Conservation (phyloP, 2,113 vertebrate genomes). For the Tringa solitaria region DNA sequence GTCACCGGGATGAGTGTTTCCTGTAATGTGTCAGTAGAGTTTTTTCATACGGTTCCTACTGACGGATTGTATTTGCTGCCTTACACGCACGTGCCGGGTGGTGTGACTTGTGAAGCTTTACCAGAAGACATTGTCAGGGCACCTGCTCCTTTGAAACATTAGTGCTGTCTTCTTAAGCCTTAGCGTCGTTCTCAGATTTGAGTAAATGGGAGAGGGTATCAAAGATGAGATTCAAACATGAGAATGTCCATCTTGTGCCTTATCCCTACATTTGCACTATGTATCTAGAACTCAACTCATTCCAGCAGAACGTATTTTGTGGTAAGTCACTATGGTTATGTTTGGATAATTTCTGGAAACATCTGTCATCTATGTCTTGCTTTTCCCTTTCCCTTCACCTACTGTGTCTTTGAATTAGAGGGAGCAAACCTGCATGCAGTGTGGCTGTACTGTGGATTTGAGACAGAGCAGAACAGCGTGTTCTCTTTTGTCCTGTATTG, state of each 20-base stretch:
- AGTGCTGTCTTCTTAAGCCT: not conserved
- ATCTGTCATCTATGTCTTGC: rapidly evolving
- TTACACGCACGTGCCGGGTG: rapidly evolving
- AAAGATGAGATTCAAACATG: constrained; percentile 28
- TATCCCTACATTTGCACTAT: constrained; percentile 25
- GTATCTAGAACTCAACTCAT: constrained; percentile 23
- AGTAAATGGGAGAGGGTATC: constrained; percentile 38
- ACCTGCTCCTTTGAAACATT: not conserved
- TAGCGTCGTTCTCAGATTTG: not conserved
- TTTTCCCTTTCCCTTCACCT: not conserved
- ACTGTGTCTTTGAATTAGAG: not conserved
- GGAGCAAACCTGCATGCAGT: not conserved
- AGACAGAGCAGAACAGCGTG: not conserved
- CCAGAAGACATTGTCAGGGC: not conserved
- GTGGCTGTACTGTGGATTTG: rapidly evolving
- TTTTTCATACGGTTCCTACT: not conserved
- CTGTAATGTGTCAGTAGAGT: not conserved
- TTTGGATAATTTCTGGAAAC: not conserved
- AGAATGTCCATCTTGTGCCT: not conserved
- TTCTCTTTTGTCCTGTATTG: not conserved
- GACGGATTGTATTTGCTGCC: not conserved
- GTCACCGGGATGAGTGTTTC: not conserved
- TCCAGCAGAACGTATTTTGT: not conserved
- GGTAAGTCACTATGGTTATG: not conserved
- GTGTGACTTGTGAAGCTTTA: not conserved